Evolutionary conservation across 2,113 vertebrate genomes (phyloP).

Genomic region (Bagarius yarrelli): DNA sequence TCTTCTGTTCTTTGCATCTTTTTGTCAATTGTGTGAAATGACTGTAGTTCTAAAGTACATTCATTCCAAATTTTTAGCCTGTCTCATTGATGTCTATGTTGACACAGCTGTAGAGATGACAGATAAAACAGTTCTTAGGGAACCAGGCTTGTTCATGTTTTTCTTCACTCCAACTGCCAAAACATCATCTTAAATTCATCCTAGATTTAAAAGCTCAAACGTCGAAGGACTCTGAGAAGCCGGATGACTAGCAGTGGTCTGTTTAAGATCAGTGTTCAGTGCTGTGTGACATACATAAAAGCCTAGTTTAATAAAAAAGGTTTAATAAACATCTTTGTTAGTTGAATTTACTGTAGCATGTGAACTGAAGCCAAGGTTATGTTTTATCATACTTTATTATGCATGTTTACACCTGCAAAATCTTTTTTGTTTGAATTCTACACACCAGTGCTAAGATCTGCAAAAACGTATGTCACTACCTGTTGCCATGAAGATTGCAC

Average conservation of each 20-base stretch:
- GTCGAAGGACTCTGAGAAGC: conserved; percentile 12
- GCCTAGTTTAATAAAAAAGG: conserved; percentile 33
- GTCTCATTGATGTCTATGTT: conserved; percentile 58
- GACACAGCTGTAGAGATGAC: conserved; percentile 76
- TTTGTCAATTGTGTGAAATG: conserved; percentile 38
- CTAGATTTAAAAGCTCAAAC: conserved; percentile 39
- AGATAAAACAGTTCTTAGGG: conserved; percentile 66
- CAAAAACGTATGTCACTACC: conserved; percentile 41
- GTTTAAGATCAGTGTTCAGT: conserved; percentile 11
- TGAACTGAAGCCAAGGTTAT: neutral
- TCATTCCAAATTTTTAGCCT: conserved; percentile 32
- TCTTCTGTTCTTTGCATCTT: conserved; percentile 15
- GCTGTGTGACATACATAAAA: conserved; percentile 43
- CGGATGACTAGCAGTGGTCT: conserved; percentile 30
- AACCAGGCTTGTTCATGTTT: conserved; percentile 64
- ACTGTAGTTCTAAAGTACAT: conserved; percentile 2
- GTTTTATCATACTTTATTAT: neutral
- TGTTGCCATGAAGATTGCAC: conserved; percentile 35
- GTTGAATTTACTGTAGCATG: conserved; percentile 31
- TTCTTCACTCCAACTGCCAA: conserved; percentile 64
- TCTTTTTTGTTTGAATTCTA: neutral
- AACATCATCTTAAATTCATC: conserved; percentile 66
- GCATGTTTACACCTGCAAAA: neutral
- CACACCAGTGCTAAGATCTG: neutral
- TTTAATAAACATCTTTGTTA: conserved; percentile 38